Base-by-base conservation (phyloP, 2,113 vertebrate genomes). In the Nyctereutes procyonoides region DNA sequence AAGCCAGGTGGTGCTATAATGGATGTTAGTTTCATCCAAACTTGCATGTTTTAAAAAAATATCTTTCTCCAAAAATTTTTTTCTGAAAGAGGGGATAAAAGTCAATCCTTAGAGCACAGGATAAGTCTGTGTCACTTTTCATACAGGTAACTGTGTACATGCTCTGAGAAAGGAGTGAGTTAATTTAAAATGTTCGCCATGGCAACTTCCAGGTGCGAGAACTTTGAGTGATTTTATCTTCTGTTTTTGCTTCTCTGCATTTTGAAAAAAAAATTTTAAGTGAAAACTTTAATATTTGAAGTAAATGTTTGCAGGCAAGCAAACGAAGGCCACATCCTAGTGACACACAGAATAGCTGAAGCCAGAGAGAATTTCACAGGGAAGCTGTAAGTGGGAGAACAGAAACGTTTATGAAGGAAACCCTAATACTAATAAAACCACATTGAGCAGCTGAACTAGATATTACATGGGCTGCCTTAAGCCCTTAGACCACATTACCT, bases 381-480 rank as follows among this genome's bases (percentile, higher is more conserved):
- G 53, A 83, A 35, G 93, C 86, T 95, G 96, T 94, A 97, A 97
- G 35, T 8, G 53, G 38, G 65, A 76, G 95, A 93, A 96, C 96
- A 93, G 97, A 60, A 81, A 63, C 85, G 87, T 97, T 96, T 95
- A 97, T 95, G 95, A 97, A 96, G 96, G 98, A 98, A 98, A 95
- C 90, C 74, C 51, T 88, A 92, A 94, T 7, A 80, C 97, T 95
- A 94, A 96, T 93, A 98, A 98, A 98, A 97, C 92, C 76, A 63
- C 14, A 97, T 82, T 80, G 83, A 43, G 32, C 8, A 43, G 79
- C 69, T 20, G 24, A 82, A 96, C 73, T 51, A 98, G 93, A 43
- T 93, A 92, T n/a, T 56, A 69, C 77, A 91, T 97, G 96, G 88
- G 55, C 87, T 97, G 98, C 93, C 91, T 89, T 80, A 80, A 77